Evolutionary conservation across 2,888 invertebrate species (phyloP).

Genomic region (Tachina grossa): DNA sequence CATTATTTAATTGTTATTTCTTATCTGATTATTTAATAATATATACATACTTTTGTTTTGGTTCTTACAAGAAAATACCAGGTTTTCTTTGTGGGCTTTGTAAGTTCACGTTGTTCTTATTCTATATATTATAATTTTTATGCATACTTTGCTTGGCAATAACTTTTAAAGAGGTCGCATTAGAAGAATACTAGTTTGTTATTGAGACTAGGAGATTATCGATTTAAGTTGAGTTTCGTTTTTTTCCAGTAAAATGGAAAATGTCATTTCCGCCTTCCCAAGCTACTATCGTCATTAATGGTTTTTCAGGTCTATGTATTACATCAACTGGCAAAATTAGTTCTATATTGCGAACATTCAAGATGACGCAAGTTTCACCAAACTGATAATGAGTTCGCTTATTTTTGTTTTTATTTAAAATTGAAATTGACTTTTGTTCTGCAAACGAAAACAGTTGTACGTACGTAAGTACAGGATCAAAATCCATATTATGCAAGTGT

Average conservation of each 20-base stretch:
- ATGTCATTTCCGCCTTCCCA: background rate
- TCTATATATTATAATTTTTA: too few species aligned
- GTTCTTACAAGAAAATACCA: constrained; percentile 45
- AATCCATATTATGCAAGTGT: constrained; percentile 20
- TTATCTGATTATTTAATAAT: constrained; percentile 47
- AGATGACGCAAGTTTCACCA: constrained; percentile 20
- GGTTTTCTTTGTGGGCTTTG: constrained; percentile 1
- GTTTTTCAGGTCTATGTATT: background rate
- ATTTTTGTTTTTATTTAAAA: background rate
- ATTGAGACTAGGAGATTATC: too few species aligned
- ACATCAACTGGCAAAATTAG: background rate
- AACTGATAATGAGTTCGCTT: constrained; percentile 20
- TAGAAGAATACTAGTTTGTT: background rate
- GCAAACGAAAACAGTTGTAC: background rate
- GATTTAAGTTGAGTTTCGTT: too few species aligned
- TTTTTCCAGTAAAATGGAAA: too few species aligned
- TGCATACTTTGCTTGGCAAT: too few species aligned
- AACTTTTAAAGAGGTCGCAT: too few species aligned
- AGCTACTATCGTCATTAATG: background rate
- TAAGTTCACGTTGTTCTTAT: background rate
- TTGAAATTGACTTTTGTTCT: constrained; percentile 31
- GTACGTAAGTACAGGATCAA: constrained; percentile 29
- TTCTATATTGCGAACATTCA: background rate
- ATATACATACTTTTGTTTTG: constrained; percentile 24
- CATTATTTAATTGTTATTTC: constrained; percentile 10